These are phyloP conservation scores for Pachymerium ferrugineum DNA, from an alignment of 2,888 invertebrate species.

Conservation along the genomic window DNA sequence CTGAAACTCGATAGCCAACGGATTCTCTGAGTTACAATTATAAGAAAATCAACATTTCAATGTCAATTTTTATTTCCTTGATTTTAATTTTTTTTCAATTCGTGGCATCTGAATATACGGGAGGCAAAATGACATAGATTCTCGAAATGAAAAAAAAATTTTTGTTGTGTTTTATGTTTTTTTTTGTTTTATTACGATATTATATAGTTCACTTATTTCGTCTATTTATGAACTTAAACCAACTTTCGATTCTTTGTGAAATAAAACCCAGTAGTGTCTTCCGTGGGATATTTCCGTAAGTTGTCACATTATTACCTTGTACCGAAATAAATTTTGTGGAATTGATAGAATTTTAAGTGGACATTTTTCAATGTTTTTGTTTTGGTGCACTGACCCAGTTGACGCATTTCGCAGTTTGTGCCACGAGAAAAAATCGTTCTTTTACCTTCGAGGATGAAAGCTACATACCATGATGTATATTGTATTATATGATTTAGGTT, in stretches of 20 bases:
- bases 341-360: no score
- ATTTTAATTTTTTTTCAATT: not conserved
- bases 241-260: not conserved
- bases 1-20: conserved; percentile 17
- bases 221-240: not conserved
- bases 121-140: no score
- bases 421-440: no score
- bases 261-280: not conserved
- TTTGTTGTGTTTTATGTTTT: not conserved
- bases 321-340: not conserved
- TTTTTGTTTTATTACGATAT: not conserved
- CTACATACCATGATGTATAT: no score
- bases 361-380: no score
- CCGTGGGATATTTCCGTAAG: not conserved
- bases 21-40: not conserved
- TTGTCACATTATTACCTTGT: not conserved
- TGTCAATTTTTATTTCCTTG: conserved; percentile 12
- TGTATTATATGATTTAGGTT: no score
- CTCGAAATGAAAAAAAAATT: not conserved
- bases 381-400: no score
- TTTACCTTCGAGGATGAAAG: no score
- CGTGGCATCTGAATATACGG: not conserved
- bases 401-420: no score
- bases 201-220: not conserved
- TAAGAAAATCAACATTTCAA: no score